Percentiles rank a stretch among this genome's conserved stretches.
These are phyloP conservation scores for Eriocheir sinensis DNA, from an alignment of 1,140 invertebrate species.

Conservation along the genomic window DNA sequence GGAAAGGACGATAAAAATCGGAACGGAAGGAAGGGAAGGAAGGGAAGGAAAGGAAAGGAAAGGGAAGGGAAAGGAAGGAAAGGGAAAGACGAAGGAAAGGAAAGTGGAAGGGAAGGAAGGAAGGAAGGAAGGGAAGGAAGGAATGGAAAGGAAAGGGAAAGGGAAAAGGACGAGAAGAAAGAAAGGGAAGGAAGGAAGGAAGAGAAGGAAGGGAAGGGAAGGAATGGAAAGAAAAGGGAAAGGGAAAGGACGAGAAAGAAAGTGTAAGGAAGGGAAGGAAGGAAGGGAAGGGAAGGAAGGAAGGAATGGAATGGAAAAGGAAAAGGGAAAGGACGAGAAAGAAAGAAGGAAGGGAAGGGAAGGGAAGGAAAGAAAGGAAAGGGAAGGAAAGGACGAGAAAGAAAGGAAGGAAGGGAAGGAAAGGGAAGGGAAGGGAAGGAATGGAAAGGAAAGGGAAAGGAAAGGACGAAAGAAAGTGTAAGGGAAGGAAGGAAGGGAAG, in stretches of 20 bases:
- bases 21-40: no score
- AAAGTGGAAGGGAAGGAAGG: neutral
- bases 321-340: neutral
- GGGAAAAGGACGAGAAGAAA: neutral
- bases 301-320: no score
- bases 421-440: neutral
- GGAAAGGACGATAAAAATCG: no score
- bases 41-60: no score
- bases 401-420: neutral
- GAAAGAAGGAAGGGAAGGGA: neutral
- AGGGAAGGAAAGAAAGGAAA: neutral
- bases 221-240: neutral
- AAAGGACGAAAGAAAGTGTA: no score
- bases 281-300: no score
- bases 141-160: neutral
- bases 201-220: neutral
- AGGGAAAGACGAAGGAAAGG: neutral
- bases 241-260: neutral
- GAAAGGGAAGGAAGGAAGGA: neutral
- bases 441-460: neutral
- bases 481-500: neutral
- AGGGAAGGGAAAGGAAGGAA: neutral
- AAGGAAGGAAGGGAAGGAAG: neutral
- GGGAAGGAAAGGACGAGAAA: neutral
- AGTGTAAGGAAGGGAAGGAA: neutral